phyloP scores from a whole-genome alignment of 1,140 invertebrate genomes.

The Drosophila kohkoa region DNA sequence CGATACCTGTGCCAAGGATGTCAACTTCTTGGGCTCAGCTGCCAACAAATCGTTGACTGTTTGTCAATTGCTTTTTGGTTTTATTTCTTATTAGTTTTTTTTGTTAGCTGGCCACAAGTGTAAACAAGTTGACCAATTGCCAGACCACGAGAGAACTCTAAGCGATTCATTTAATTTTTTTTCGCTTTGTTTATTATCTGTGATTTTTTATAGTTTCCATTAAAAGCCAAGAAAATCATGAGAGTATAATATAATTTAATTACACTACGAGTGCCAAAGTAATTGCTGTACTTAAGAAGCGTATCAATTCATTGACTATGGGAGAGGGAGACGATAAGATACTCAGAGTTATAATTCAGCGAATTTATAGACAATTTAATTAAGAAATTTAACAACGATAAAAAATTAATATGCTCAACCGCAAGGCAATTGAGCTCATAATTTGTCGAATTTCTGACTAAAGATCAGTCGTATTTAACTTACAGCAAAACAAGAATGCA shows the following conservation, averaged over 20 bases:
- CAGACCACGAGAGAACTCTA: slow-evolving; percentile 16
- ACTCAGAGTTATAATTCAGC: not conserved
- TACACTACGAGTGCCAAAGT: slow-evolving; percentile 8
- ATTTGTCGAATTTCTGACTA: slow-evolving; percentile 61
- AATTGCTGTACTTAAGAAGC: slow-evolving; percentile 11
- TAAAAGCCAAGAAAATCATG: slow-evolving; percentile 23
- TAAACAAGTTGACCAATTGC: slow-evolving; percentile 46
- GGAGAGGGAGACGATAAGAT: no score
- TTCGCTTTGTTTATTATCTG: slow-evolving; percentile 18
- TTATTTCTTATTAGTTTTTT: slow-evolving; percentile 12
- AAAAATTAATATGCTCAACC: slow-evolving; percentile 26
- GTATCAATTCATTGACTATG: not conserved
- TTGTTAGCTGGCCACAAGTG: slow-evolving; percentile 29
- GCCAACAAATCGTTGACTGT: slow-evolving; percentile 19
- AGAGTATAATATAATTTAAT: slow-evolving; percentile 24
- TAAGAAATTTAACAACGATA: slow-evolving; percentile 58
- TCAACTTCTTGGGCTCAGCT: slow-evolving; percentile 68
- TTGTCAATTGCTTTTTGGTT: slow-evolving; percentile 36
- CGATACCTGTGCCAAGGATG: slow-evolving; percentile 73
- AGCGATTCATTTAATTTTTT: slow-evolving; percentile 35
- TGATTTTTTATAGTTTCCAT: slow-evolving; percentile 20
- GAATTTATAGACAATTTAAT: slow-evolving; percentile 41
- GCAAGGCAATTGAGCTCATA: slow-evolving; percentile 58
- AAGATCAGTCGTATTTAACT: slow-evolving; percentile 28
- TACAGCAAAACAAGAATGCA: slow-evolving; percentile 41